A percentile compares a stretch with the other conserved stretches of the same genome.
phyloP scores from a whole-genome alignment of 2,888 invertebrate genomes.

The Polymixis flavicincta region DNA sequence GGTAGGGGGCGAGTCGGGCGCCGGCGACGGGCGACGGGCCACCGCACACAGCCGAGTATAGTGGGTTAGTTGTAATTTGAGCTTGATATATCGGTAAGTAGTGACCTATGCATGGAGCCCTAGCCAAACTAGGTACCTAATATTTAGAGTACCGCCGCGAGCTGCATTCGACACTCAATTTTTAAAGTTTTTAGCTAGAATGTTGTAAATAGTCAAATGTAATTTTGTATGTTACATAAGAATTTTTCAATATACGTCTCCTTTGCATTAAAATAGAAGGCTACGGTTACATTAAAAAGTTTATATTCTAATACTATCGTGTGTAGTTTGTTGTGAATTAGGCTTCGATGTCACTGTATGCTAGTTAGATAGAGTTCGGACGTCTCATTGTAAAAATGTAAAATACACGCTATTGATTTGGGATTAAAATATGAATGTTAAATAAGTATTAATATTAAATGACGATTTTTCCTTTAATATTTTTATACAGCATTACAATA shows the following conservation, averaged over 20 bases:
- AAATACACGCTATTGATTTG: constrained; percentile 88
- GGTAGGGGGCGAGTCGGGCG: constrained; percentile 52
- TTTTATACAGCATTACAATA: constrained; percentile 90
- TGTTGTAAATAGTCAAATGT: constrained; percentile 89
- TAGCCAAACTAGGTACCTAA: constrained; percentile 85
- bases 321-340: constrained; percentile 89
- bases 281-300: constrained; percentile 84
- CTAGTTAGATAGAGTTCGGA: constrained; percentile 86
- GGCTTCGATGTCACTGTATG: constrained; percentile 88
- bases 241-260: constrained; percentile 88
- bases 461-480: constrained; percentile 90
- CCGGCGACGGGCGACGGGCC: constrained; percentile 19
- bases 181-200: constrained; percentile 85
- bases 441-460: constrained; percentile 86
- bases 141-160: constrained; percentile 81
- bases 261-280: constrained; percentile 88
- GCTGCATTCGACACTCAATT: constrained; percentile 79
- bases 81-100: constrained; percentile 82
- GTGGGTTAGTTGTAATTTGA: constrained; percentile 77
- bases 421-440: constrained; percentile 86
- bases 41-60: constrained; percentile 64
- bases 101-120: constrained; percentile 84
- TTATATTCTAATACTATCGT: constrained; percentile 86
- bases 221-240: constrained; percentile 89
- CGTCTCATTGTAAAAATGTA: constrained; percentile 90